Conservation (phyloP, 2,113 vertebrate genomes). For the Etheostoma spectabile region DNA sequence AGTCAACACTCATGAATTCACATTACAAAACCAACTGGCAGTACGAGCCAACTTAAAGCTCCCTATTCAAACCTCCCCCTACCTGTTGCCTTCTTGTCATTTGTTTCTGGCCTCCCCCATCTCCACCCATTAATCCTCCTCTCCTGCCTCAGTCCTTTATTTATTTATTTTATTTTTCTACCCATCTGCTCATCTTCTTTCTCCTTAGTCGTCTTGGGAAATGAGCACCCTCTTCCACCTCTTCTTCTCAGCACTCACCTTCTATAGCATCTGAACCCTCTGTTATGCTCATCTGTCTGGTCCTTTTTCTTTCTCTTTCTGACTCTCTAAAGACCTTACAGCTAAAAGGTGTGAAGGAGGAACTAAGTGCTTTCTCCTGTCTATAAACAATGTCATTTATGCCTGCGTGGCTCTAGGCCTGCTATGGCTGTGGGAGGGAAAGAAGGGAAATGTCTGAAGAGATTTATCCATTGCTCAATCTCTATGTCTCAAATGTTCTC, state of each 20-base stretch:
- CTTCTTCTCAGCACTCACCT: slow-evolving; percentile 26
- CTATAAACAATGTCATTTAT: slow-evolving; percentile 79
- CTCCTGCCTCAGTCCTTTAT: not conserved
- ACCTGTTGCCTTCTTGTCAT: slow-evolving; percentile 21
- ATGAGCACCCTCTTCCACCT: not conserved
- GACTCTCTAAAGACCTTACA: slow-evolving; percentile 66
- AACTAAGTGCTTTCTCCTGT: slow-evolving; percentile 81
- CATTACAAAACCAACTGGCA: slow-evolving; percentile 47
- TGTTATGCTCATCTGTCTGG: slow-evolving; percentile 38
- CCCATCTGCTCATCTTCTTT: slow-evolving; percentile 33
- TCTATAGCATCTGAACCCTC: slow-evolving; percentile 42
- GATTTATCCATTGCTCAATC: slow-evolving; percentile 58
- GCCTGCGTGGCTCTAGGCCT: slow-evolving; percentile 49
- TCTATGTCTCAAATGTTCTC: slow-evolving; percentile 41
- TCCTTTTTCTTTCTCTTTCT: slow-evolving; percentile 36
- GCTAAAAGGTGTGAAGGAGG: slow-evolving; percentile 80
- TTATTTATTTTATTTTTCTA: slow-evolving; percentile 18
- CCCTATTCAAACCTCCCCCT: slow-evolving; percentile 11
- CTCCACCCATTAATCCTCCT: slow-evolving; percentile 12
- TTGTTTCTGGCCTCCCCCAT: slow-evolving; percentile 4
- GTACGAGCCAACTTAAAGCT: slow-evolving; percentile 29
- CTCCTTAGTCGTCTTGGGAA: slow-evolving; percentile 37
- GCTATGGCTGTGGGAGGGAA: slow-evolving; percentile 26
- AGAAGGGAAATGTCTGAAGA: slow-evolving; percentile 56
- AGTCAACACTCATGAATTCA: slow-evolving; percentile 50